Percentiles rank a stretch among this genome's conserved stretches.
These are phyloP conservation scores for Cyclura pinguis DNA, from an alignment of 2,797 vertebrate genomes.

Conservation along the genomic window DNA sequence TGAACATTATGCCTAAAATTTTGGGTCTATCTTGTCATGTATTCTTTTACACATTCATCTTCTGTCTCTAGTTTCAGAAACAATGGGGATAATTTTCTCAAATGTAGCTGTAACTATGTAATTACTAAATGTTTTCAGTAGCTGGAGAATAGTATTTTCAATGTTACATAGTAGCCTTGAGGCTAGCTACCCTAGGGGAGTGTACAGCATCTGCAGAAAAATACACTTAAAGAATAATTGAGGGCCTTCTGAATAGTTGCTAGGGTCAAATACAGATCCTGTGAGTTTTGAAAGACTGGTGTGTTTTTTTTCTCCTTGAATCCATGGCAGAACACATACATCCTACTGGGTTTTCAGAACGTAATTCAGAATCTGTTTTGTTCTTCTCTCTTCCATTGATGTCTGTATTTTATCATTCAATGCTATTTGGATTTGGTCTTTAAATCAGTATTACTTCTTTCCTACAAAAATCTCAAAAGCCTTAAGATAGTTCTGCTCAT, in stretches of 20 bases:
- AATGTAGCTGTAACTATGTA: neutral
- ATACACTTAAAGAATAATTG: neutral
- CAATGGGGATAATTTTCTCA: neutral
- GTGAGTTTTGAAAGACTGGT: neutral
- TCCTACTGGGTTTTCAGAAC: neutral
- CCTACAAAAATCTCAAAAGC: neutral
- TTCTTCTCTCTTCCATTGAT: neutral
- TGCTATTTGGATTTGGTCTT: neutral
- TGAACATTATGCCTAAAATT: no score
- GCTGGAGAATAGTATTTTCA: neutral
- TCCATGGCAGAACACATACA: neutral
- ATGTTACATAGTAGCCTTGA: neutral
- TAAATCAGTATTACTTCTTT: neutral
- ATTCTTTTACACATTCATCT: no score
- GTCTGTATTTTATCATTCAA: neutral
- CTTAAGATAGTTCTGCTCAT: neutral
- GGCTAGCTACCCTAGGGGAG: neutral
- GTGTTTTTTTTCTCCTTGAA: neutral
- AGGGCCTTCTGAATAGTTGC: neutral
- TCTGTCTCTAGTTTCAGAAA: no score
- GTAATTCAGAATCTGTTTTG: neutral
- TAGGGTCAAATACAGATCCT: neutral
- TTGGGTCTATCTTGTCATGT: no score
- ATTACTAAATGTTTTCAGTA: neutral
- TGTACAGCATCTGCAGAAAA: constrained; percentile 17